Conservation (phyloP, 2,888 invertebrate species). For the Dicranocentrus wangi region DNA sequence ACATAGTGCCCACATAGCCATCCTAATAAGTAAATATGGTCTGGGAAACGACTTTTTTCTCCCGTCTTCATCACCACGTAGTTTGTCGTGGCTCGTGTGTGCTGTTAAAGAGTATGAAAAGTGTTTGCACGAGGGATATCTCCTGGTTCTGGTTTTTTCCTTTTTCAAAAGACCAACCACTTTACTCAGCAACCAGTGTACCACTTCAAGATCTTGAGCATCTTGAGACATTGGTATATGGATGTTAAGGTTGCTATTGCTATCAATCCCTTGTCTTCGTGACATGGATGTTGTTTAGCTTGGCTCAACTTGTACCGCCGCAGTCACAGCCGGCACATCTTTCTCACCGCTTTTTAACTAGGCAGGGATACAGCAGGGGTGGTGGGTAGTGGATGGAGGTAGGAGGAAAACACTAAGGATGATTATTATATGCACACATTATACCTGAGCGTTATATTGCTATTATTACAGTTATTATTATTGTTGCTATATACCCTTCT, state of each 20-base stretch:
- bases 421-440: constrained; percentile 44
- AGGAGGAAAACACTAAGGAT: constrained; percentile 30
- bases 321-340: too few species aligned
- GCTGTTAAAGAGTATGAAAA: background rate
- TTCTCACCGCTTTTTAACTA: too few species aligned
- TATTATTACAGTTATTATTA: constrained; percentile 38
- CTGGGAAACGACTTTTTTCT: constrained; percentile 45
- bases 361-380: too few species aligned
- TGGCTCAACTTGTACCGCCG: too few species aligned
- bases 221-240: too few species aligned
- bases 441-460: constrained; percentile 30
- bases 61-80: constrained; percentile 7
- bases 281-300: constrained; percentile 57
- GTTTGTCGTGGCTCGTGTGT: constrained; percentile 44
- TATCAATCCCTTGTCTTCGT: constrained; percentile 54
- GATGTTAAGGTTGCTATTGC: too few species aligned
- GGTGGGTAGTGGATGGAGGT: constrained; percentile 16
- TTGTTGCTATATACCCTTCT: constrained; percentile 13
- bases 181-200: too few species aligned
- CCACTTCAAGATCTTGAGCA: too few species aligned
- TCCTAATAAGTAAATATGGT: constrained; percentile 49
- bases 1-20: constrained; percentile 14
- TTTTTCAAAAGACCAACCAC: too few species aligned
- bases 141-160: too few species aligned
- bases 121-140: constrained; percentile 19